Evolutionary conservation across 2,113 vertebrate species (phyloP).

Genomic region (Chaetops frenatus): DNA sequence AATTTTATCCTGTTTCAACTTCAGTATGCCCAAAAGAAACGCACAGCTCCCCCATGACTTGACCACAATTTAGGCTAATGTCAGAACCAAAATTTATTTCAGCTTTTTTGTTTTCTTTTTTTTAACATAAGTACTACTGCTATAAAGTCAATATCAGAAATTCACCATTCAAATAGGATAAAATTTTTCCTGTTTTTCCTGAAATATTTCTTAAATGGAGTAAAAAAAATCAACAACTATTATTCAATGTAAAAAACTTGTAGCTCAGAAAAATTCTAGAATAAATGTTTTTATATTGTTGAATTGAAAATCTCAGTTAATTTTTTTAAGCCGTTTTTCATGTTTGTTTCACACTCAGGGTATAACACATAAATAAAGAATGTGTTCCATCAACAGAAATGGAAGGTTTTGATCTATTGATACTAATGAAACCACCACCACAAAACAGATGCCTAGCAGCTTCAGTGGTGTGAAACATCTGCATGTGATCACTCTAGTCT

Average conservation of each 20-base stretch:
- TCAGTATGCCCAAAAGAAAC: not conserved
- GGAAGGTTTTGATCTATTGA: not conserved
- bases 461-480: not conserved
- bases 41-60: not conserved
- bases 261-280: not conserved
- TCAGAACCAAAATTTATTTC: not conserved
- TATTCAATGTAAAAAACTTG: not conserved
- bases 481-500: not conserved
- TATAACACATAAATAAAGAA: not conserved
- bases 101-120: not conserved
- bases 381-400: rapidly evolving
- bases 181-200: not conserved
- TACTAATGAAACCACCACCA: not conserved
- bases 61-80: not conserved
- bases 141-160: not conserved
- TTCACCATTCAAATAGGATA: not conserved
- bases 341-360: not conserved
- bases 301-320: not conserved
- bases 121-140: not conserved
- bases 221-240: not conserved
- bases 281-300: not conserved
- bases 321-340: not conserved
- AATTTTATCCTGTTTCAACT: not conserved
- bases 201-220: not conserved
- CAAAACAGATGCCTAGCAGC: not conserved